Evolutionary conservation across 1,140 invertebrate genomes (phyloP), one percentile per base, ranked within the genome.

Genomic region (Metaphire vulgaris): DNA sequence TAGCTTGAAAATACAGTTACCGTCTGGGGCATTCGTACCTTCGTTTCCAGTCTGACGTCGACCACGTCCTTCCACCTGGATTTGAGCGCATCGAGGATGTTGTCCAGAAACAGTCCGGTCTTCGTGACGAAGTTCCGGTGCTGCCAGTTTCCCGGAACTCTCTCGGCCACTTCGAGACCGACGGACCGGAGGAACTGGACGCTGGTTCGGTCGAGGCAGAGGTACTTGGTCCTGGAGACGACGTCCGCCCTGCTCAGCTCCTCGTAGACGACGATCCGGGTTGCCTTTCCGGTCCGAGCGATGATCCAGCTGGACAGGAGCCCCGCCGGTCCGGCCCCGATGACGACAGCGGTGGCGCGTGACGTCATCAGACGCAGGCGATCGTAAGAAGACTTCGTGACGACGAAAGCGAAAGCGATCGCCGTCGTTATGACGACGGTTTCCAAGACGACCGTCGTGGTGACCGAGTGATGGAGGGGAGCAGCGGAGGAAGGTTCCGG

Each of bases 61-160:
- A 83, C 75, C 0, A 79, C 77, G 33, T 75, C 77, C 28, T 77
- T 78, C 14, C 31, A 41, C 65, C 81, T 76, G 64, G 77, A 67
- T 12, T 76, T 77, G 1, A 82, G 26, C 2, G 80, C 64, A 34
- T 76, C 80, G 28, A 85, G 69, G 31, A 84, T 75, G 76, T 85
- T 84, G 69, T 85, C 84, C 77, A 80, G 75, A 76, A 82, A 85
- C 26, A 83, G 81, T 1, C 83, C 83, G 29, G 82, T 79, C n/a
- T 82, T 69, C 14, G 84, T 85, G 76, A 81, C 84, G 72, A 85
- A 85, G 73, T 79, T 81, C 0, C 78, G 79, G 30, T 70, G 2
- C 30, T 83, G 80, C 80, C 84, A 83, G 56, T 81, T 81, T 0
- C 84, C 84, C 75, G 84, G 83, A 16, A 85, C 80, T 76, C 84